Percentiles rank a stretch among this genome's conserved stretches.
phyloP scores from a whole-genome alignment of 2,888 invertebrate genomes.

The Amphiduros pacificus region DNA sequence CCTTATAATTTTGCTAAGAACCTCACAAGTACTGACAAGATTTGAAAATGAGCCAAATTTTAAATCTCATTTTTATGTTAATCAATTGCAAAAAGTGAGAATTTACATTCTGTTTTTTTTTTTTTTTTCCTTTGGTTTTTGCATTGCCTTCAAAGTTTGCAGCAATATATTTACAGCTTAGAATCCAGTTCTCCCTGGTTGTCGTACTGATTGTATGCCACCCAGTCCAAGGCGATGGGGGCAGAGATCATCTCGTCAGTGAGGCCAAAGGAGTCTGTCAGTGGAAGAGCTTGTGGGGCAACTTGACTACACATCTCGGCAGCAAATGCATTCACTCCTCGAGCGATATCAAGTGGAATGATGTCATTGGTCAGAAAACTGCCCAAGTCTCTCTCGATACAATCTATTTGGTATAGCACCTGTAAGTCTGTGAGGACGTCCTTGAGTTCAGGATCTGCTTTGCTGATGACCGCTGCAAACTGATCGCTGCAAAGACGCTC shows the following conservation, averaged over 20 bases:
- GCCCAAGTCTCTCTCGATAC: conserved; percentile 24
- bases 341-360: conserved; percentile 13
- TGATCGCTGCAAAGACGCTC: conserved; percentile 26
- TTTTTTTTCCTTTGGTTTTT: too few species aligned
- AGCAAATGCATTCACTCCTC: conserved; percentile 8
- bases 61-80: too few species aligned
- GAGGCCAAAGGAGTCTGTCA: conserved; percentile 27
- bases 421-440: conserved; percentile 22
- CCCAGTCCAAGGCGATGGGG: conserved; percentile 32
- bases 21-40: too few species aligned
- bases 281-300: conserved; percentile 24
- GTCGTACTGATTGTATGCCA: conserved; percentile 31
- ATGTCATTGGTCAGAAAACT: conserved; percentile 18
- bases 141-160: too few species aligned
- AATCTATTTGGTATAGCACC: conserved; percentile 26
- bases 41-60: too few species aligned
- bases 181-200: conserved; percentile 32
- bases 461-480: conserved; percentile 20
- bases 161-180: too few species aligned
- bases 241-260: conserved; percentile 28
- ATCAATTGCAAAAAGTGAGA: too few species aligned
- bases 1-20: too few species aligned
- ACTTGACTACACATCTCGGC: conserved; percentile 23
- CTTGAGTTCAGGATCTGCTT: conserved; percentile 17
- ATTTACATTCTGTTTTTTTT: too few species aligned